Evolutionary conservation across 2,797 vertebrate species (phyloP), one percentile per base, ranked within the genome.

Genomic region (Caiman crocodilus): DNA sequence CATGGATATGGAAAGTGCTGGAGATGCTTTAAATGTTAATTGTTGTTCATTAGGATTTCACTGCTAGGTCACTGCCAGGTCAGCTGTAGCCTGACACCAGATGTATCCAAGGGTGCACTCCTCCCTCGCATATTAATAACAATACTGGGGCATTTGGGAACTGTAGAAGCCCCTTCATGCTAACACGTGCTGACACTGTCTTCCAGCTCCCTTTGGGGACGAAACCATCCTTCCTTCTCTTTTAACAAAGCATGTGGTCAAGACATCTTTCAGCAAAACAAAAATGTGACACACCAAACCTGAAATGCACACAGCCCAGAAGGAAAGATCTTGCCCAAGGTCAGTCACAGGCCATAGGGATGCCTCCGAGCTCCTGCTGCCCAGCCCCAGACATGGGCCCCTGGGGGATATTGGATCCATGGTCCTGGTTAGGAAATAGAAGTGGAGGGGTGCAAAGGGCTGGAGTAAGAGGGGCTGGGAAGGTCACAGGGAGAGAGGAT

Each of bases 1-100:
- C 91, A 76, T 76, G 67, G 69, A 90, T 84, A 94, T 61, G n/a
- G 6, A 94, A 93, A 86, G 61, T 61, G 50, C 91, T 7, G 1
- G 88, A 87, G 88, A 60, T 65, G 80, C 20, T n/a, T 91, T 93
- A 88, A 93, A 91, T 89, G 60, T 88, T 95, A 89, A 95, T 91
- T 87, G 82, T n/a, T 91, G 89, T 89, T 93, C 91, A 94, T 93
- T 85, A 71, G 82, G 64, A 79, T 79, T 77, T 79, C 65, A 58
- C 91, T 90, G 82, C 80, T 60, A 58, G 95, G 93, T 94, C 88
- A 92, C 80, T 13, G 80, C 82, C n/a, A 26, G 88, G 86, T 87
- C 88, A 84, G 11, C 32, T 32, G 73, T 69, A 71, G 77, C 6
- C 13, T 73, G 82, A 80, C 0, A 1, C 50, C 11, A 14, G 0